These are phyloP conservation scores for Clepsis dumicolana DNA, from an alignment of 2,888 invertebrate genomes.

Conservation along the genomic window DNA sequence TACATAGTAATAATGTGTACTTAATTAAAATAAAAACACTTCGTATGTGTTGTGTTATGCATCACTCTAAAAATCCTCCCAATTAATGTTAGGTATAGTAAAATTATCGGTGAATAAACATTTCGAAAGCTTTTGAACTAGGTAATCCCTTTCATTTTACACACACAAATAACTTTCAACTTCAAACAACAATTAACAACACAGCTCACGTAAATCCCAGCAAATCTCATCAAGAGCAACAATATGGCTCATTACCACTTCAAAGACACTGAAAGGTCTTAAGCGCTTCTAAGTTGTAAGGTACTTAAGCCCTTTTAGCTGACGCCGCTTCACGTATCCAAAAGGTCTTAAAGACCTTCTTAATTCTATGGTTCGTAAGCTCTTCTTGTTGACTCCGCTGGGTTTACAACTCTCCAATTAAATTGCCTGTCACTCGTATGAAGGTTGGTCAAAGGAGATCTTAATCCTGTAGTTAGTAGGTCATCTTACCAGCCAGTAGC, in stretches of 20 bases:
- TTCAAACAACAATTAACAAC: neutral
- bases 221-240: neutral
- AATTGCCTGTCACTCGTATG: slow-evolving; percentile 13
- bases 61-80: too few species aligned
- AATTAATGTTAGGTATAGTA: too few species aligned
- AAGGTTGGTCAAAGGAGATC: slow-evolving; percentile 21
- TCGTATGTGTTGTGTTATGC: too few species aligned
- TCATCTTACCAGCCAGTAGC: slow-evolving; percentile 14
- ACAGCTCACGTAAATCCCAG: neutral
- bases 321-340: neutral
- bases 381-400: neutral
- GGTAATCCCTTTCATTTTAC: neutral
- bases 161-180: neutral
- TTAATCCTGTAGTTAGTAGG: slow-evolving; percentile 14
- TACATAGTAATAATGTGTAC: too few species aligned
- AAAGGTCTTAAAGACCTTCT: too few species aligned
- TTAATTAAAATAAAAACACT: too few species aligned
- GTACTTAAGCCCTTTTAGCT: neutral
- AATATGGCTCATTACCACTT: neutral
- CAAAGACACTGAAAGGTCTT: neutral
- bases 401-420: slow-evolving; percentile 25
- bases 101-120: too few species aligned
- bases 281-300: neutral
- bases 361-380: neutral
- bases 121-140: neutral